Evolutionary conservation across 1,140 invertebrate species (phyloP).

Genomic region (Cydia amplana): DNA sequence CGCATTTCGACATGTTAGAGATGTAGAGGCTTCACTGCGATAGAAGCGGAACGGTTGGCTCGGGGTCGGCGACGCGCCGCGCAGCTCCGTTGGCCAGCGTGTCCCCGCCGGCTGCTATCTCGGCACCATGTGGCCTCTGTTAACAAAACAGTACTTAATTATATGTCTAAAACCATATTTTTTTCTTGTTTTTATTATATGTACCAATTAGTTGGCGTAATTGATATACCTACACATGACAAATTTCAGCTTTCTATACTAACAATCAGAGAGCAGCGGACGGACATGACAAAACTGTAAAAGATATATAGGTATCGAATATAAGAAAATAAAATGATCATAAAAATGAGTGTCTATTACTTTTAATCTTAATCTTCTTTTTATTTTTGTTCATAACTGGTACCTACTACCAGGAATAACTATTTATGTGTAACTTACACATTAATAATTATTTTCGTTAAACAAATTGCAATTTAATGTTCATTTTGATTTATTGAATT

Average conservation of each 20-base stretch:
- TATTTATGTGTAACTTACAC: background rate
- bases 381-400: too few species aligned
- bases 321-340: too few species aligned
- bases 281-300: too few species aligned
- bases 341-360: too few species aligned
- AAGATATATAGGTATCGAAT: too few species aligned
- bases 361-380: too few species aligned
- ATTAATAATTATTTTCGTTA: background rate
- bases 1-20: background rate
- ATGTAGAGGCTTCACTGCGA: constrained; percentile 27
- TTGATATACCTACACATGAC: too few species aligned
- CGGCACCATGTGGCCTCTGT: background rate
- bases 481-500: background rate
- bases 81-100: constrained; percentile 32
- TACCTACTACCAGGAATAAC: too few species aligned
- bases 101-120: background rate
- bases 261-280: too few species aligned
- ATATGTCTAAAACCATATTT: background rate
- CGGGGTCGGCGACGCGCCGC: constrained; percentile 25
- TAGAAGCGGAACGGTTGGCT: constrained; percentile 45
- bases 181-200: background rate
- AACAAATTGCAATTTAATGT: background rate
- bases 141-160: background rate
- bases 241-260: too few species aligned
- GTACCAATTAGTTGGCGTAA: too few species aligned